These are phyloP conservation scores for Eleutherodactylus coqui DNA, from an alignment of 2,797 vertebrate genomes.

Conservation along the genomic window DNA sequence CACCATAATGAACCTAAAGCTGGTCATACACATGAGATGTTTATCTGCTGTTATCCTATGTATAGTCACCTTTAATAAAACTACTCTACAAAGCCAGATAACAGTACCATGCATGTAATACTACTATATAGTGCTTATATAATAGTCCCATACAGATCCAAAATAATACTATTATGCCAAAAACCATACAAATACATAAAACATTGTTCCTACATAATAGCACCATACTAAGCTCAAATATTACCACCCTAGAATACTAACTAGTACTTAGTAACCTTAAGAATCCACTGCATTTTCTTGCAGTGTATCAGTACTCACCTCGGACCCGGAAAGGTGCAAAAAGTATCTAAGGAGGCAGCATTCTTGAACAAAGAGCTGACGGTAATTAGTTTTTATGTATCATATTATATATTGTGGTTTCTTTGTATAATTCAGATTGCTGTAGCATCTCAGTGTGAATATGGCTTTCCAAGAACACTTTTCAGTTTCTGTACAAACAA, in stretches of 20 bases:
- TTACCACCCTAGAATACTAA: neutral
- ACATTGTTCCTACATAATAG: too few species aligned
- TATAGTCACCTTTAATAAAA: neutral
- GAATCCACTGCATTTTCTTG: slow-evolving; percentile 48
- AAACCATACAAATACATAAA: too few species aligned
- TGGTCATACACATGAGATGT: too few species aligned
- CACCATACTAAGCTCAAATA: neutral
- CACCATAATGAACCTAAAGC: too few species aligned
- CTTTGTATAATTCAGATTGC: neutral
- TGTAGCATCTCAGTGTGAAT: neutral
- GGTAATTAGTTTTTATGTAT: slow-evolving; percentile 73
- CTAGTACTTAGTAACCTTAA: neutral
- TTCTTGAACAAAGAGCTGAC: slow-evolving; percentile 81
- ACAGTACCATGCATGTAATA: too few species aligned
- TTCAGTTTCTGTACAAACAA: too few species aligned
- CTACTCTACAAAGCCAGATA: neutral
- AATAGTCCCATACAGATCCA: neutral
- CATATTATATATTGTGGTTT: neutral
- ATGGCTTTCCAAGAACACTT: neutral
- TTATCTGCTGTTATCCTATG: too few species aligned
- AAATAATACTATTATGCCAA: neutral
- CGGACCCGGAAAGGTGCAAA: slow-evolving; percentile 83
- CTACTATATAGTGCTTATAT: too few species aligned
- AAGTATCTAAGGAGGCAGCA: slow-evolving; percentile 78
- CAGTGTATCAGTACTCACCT: slow-evolving; percentile 81